These are phyloP conservation scores for Stegana nigrithorax DNA, from an alignment of 2,888 invertebrate genomes.

Conservation along the genomic window DNA sequence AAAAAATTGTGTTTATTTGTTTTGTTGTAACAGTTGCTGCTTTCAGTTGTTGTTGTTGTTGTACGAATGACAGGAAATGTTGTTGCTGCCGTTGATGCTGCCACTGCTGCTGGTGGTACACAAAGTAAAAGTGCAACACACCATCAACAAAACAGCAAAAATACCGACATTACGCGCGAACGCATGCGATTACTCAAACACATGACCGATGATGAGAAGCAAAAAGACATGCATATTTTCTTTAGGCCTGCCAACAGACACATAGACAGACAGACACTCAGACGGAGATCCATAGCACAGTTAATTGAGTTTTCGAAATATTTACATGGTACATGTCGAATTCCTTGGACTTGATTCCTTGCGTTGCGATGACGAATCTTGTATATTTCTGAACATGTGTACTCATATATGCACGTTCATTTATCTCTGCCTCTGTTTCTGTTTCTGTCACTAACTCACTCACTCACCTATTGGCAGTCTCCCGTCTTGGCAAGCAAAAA, in stretches of 20 bases:
- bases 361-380: constrained; percentile 2
- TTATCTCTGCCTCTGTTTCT: neutral
- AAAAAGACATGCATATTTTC: no score
- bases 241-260: neutral
- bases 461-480: neutral
- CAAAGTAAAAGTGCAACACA: constrained; percentile 46
- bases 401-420: neutral
- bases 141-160: no score
- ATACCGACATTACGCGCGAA: constrained; percentile 6
- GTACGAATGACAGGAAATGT: constrained; percentile 24
- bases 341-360: constrained; percentile 17
- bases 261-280: neutral
- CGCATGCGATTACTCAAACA: constrained; percentile 1
- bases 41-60: constrained; percentile 25
- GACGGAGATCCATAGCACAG: constrained; percentile 44
- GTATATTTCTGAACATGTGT: neutral
- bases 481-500: neutral
- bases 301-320: constrained; percentile 50
- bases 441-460: neutral
- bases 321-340: constrained; percentile 33
- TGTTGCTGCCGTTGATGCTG: constrained; percentile 19
- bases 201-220: no score
- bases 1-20: constrained; percentile 52
- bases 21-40: constrained; percentile 32
- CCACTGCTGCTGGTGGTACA: constrained; percentile 22